Evolutionary conservation across 2,113 vertebrate species (phyloP).

Genomic region (Herpailurus yagouaroundi): DNA sequence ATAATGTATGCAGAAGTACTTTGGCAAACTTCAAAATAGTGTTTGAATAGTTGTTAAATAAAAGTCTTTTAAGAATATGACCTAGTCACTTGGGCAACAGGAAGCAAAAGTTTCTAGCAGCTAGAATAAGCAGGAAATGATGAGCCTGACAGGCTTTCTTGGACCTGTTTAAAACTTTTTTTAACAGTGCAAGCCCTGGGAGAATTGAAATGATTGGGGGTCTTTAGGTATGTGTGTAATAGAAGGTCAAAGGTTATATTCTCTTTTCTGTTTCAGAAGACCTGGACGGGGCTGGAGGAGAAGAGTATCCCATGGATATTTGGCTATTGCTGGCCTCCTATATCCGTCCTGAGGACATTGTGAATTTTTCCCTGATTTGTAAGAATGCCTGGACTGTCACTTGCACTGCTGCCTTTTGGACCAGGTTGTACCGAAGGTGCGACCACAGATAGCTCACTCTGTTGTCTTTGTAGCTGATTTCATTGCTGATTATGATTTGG

Average conservation of each 20-base stretch:
- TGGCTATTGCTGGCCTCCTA: slow-evolving; percentile 96
- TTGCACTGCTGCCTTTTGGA: slow-evolving; percentile 98
- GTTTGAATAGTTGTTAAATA: not conserved
- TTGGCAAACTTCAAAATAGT: slow-evolving; percentile 29
- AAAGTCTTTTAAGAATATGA: not conserved
- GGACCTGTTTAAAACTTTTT: slow-evolving; percentile 13
- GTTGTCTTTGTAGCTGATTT: slow-evolving; percentile 6
- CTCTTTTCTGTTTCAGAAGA: slow-evolving; percentile 85
- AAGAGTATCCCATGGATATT: slow-evolving; percentile 96
- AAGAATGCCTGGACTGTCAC: slow-evolving; percentile 97
- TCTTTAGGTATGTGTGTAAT: not conserved
- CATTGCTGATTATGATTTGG: slow-evolving; percentile 45
- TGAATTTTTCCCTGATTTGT: slow-evolving; percentile 96
- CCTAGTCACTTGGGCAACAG: not conserved
- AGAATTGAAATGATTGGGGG: not conserved
- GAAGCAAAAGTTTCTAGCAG: not conserved
- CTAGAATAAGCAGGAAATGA: not conserved
- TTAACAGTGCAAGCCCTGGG: not conserved
- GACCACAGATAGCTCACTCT: slow-evolving; percentile 10
- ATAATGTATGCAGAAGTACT: not conserved
- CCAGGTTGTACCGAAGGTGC: slow-evolving; percentile 96
- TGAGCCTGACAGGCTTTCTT: not conserved
- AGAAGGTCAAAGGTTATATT: not conserved
- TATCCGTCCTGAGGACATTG: slow-evolving; percentile 96
- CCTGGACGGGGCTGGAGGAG: slow-evolving; percentile 86